Evolutionary conservation across 2,113 vertebrate species (phyloP).

Genomic region (Varanus komodoensis): DNA sequence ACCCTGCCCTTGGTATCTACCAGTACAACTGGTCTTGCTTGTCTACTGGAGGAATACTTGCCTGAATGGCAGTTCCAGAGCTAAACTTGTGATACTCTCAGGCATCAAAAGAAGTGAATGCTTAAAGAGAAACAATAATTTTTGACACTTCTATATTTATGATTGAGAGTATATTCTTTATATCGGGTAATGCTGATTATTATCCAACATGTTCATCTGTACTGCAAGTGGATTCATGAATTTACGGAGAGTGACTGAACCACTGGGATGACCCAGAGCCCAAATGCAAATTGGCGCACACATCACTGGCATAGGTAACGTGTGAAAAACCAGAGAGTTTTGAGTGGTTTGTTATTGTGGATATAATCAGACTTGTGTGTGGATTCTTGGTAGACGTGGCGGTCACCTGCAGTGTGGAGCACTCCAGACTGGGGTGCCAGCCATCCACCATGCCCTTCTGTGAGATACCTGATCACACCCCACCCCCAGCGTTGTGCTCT

Average conservation of each 20-base stretch:
- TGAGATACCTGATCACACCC: background rate
- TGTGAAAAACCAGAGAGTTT: background rate
- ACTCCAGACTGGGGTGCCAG: background rate
- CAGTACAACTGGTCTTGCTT: background rate
- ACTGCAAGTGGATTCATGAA: background rate
- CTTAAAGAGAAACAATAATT: background rate
- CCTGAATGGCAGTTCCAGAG: background rate
- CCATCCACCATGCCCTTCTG: background rate
- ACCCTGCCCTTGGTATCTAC: too few species aligned
- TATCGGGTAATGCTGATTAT: background rate
- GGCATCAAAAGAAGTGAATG: background rate
- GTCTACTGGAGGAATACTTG: background rate
- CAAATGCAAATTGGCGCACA: background rate
- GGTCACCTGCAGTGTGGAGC: background rate
- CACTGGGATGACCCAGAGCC: background rate
- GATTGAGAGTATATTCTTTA: background rate
- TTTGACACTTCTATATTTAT: background rate
- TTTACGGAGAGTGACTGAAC: background rate
- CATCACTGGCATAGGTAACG: background rate
- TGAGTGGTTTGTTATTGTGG: background rate
- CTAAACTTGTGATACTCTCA: background rate
- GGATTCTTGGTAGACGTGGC: background rate
- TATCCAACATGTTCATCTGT: background rate
- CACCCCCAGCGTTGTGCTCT: background rate
- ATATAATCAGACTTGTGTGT: background rate